Conservation (phyloP, 1,140 invertebrate genomes). For the Lerema accius region DNA sequence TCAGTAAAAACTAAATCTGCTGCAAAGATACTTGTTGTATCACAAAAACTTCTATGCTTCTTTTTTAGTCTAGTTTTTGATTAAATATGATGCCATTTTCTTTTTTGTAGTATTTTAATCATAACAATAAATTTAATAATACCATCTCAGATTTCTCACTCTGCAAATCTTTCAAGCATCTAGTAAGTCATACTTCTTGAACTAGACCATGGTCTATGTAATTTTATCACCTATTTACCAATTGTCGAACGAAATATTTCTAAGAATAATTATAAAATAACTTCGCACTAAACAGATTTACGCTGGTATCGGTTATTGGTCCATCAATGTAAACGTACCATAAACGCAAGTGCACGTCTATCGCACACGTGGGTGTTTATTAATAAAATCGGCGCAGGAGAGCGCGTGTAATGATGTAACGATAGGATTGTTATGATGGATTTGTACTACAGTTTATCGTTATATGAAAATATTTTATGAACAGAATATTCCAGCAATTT, state of each 20-base stretch:
- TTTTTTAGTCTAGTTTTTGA: no score
- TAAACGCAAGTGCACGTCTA: slow-evolving; percentile 49
- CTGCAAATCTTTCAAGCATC: no score
- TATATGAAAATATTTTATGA: slow-evolving; percentile 20
- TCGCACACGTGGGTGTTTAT: slow-evolving; percentile 72
- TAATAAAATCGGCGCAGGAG: slow-evolving; percentile 61
- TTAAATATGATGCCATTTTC: no score
- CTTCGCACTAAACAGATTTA: not conserved
- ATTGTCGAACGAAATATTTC: not conserved
- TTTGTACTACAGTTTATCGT: slow-evolving; percentile 37
- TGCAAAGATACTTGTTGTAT: no score
- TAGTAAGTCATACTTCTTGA: no score
- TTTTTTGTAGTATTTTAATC: no score
- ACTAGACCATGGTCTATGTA: not conserved
- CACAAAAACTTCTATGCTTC: no score
- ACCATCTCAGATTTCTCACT: no score
- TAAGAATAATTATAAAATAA: not conserved
- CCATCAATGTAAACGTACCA: slow-evolving; percentile 20
- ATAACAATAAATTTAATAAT: no score
- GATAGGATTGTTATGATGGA: slow-evolving; percentile 47
- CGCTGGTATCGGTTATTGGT: not conserved
- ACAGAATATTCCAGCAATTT: slow-evolving; percentile 1
- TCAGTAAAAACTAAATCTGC: no score
- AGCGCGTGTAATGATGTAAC: slow-evolving; percentile 72
- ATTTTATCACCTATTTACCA: not conserved